A percentile compares a stretch with the other conserved stretches of the same genome.
phyloP scores from a whole-genome alignment of 2,113 vertebrate genomes.

The Vimba vimba region DNA sequence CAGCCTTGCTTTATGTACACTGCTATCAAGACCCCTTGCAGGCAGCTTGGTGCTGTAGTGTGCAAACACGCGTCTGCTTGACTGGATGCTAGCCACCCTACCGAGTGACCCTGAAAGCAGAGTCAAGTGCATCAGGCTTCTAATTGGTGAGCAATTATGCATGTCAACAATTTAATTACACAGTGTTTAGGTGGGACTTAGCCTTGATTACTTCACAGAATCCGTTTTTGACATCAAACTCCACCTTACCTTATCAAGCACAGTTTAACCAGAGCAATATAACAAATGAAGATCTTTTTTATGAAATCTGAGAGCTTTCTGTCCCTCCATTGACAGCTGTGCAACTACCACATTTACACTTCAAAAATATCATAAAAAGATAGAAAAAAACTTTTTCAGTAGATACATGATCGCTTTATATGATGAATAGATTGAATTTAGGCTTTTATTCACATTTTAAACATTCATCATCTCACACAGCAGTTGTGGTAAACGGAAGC shows the following conservation, averaged over 20 bases:
- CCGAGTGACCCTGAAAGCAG: constrained; percentile 51
- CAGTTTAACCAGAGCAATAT: background rate
- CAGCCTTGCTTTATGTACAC: constrained; percentile 61
- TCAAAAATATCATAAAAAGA: too few relatives aligned
- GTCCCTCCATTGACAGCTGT: too few relatives aligned
- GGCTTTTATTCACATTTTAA: too few relatives aligned
- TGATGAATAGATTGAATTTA: too few relatives aligned
- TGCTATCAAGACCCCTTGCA: constrained; percentile 60
- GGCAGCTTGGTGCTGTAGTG: constrained; percentile 61
- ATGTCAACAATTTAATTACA: constrained; percentile 48
- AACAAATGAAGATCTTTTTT: too few relatives aligned
- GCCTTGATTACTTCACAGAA: constrained; percentile 28
- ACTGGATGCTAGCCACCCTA: constrained; percentile 44
- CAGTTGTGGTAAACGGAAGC: too few relatives aligned
- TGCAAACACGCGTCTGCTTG: constrained; percentile 60
- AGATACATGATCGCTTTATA: too few relatives aligned
- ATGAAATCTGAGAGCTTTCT: too few relatives aligned
- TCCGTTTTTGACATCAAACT: background rate
- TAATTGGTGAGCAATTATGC: constrained; percentile 52
- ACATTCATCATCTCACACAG: too few relatives aligned
- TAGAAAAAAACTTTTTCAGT: too few relatives aligned
- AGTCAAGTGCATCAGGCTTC: constrained; percentile 59
- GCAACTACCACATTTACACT: too few relatives aligned
- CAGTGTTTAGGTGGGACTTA: constrained; percentile 24
- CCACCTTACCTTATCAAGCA: background rate